Evolutionary conservation across 2,797 vertebrate species (phyloP).

Genomic region (Enteromius trimaculatus): DNA sequence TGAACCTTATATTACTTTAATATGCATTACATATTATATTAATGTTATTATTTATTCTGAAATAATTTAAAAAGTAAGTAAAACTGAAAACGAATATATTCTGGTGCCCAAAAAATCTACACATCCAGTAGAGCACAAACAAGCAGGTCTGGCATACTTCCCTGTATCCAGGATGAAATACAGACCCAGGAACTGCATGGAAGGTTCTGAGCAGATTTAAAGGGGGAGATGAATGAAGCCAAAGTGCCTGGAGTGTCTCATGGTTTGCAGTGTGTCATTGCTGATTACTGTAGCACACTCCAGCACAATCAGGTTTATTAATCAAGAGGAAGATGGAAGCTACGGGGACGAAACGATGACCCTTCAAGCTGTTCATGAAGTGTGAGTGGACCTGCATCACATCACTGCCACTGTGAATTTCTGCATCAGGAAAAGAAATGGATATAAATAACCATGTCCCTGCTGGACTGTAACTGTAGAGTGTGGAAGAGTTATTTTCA

Average conservation of each 20-base stretch:
- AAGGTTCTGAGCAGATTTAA: conserved; percentile 3
- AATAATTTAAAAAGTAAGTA: neutral
- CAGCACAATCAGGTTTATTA: conserved; percentile 44
- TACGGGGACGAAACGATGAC: conserved; percentile 17
- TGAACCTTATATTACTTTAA: too few species aligned
- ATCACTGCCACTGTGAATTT: conserved; percentile 9
- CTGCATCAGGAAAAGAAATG: neutral
- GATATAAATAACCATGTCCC: conserved; percentile 40
- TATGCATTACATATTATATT: too few species aligned
- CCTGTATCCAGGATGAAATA: conserved; percentile 11
- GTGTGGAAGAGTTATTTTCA: conserved; percentile 22
- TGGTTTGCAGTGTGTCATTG: conserved; percentile 34
- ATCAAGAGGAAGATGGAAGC: conserved; percentile 42
- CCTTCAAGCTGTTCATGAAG: conserved; percentile 34
- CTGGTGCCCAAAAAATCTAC: too few species aligned
- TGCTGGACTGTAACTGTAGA: conserved; percentile 11
- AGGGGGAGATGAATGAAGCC: conserved; percentile 14
- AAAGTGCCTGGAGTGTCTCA: conserved; percentile 17
- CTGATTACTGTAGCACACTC: conserved; percentile 33
- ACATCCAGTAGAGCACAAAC: conserved; percentile 4
- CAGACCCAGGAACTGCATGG: neutral
- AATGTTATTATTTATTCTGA: neutral
- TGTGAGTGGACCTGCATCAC: conserved; percentile 22
- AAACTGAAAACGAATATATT: neutral
- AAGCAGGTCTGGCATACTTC: conserved; percentile 13